A percentile compares a stretch with the other conserved stretches of the same genome.
phyloP scores from a whole-genome alignment of 2,888 invertebrate genomes.

The Mesorhabditis belari region DNA sequence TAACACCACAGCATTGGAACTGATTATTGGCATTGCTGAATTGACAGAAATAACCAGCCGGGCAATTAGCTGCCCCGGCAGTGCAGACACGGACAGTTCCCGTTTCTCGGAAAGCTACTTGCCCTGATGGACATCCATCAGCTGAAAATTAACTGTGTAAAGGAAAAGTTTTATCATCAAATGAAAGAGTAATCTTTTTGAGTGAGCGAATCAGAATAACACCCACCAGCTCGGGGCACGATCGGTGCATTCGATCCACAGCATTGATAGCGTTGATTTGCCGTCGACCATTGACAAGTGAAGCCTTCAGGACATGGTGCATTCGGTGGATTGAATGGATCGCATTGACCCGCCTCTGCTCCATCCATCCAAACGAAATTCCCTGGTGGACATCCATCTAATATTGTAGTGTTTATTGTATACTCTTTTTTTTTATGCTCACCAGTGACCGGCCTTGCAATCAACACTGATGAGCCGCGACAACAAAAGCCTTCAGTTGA shows the following conservation, averaged over 20 bases:
- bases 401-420: too few relatives aligned
- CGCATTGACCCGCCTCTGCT: constrained; percentile 27
- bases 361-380: constrained; percentile 21
- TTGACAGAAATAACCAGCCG: constrained; percentile 38
- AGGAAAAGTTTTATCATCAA: neutral
- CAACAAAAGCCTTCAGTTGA: constrained; percentile 32
- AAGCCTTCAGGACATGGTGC: constrained; percentile 40
- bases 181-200: too few relatives aligned
- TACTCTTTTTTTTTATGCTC: too few relatives aligned
- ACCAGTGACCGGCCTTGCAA: constrained; percentile 18
- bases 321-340: constrained; percentile 47
- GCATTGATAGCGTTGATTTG: constrained; percentile 30
- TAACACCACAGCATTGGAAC: constrained; percentile 39
- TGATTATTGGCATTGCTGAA: constrained; percentile 28
- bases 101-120: constrained; percentile 29
- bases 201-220: too few relatives aligned
- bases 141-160: constrained; percentile 1
- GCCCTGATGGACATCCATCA: constrained; percentile 36
- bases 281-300: constrained; percentile 33
- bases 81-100: constrained; percentile 29
- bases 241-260: constrained; percentile 27
- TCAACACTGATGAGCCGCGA: constrained; percentile 9
- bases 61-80: constrained; percentile 32
- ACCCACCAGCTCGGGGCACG: constrained; percentile 5
- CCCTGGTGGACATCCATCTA: constrained; percentile 31